phyloP scores from a whole-genome alignment of 1,140 invertebrate genomes.

The Polypedilum pembai region DNA sequence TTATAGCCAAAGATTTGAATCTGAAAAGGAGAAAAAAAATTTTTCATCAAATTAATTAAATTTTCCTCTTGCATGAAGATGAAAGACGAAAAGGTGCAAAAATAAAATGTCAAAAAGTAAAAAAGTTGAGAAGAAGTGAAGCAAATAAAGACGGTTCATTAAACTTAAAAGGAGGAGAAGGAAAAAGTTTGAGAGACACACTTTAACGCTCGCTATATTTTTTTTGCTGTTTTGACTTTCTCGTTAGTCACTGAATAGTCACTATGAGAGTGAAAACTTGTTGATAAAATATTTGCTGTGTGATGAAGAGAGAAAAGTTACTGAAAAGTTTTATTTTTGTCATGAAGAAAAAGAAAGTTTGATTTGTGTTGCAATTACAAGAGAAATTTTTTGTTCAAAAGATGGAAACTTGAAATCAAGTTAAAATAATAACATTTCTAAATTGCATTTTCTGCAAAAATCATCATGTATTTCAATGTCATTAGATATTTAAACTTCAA shows the following conservation, averaged over 20 bases:
- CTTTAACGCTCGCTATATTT: constrained; percentile 27
- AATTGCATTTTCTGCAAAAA: no score
- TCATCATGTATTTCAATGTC: no score
- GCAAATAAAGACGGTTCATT: constrained; percentile 22
- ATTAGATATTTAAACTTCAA: no score
- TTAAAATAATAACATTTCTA: no score
- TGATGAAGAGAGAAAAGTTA: no score
- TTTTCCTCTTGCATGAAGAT: not conserved
- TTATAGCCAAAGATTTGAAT: constrained; percentile 93
- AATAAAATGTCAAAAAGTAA: not conserved
- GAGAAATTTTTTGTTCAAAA: no score
- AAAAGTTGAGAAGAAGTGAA: not conserved
- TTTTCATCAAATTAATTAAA: constrained; percentile 15
- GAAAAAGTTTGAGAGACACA: constrained; percentile 24
- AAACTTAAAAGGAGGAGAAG: not conserved
- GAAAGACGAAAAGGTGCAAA: not conserved
- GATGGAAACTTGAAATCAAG: no score
- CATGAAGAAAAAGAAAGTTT: not conserved
- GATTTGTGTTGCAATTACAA: not conserved
- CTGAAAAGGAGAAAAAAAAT: constrained; percentile 51
- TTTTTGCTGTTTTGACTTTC: constrained; percentile 19
- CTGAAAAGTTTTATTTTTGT: not conserved
- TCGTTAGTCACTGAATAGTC: not conserved
- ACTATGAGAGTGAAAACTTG: no score
- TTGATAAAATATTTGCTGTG: no score